Evolutionary conservation across 53 echinoderm and acorn worm genomes (phyloP), one percentile per base, ranked within the genome.

Genomic region (Echinometra lucunter): DNA sequence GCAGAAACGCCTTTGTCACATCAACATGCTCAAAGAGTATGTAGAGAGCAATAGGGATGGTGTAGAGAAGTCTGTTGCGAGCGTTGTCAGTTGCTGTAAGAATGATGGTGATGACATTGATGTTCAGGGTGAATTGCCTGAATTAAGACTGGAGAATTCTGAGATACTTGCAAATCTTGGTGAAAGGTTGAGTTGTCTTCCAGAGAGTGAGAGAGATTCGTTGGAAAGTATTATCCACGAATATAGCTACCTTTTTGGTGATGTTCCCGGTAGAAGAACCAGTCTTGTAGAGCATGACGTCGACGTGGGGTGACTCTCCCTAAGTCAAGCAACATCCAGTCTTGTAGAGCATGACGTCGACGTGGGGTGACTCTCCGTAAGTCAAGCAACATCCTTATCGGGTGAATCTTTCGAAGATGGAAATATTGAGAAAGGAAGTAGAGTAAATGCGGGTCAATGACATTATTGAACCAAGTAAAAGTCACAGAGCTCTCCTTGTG

Each of bases 311-410:
- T 60, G 72, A 78, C 83, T 69, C 21, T 60, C 6, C 37, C 93
- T 95, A 23, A 95, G n/a, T n/a, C n/a, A n/a, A n/a, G n/a, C n/a
- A n/a, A n/a, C n/a, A n/a, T n/a, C 58, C 8, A 18, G 17, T 58
- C 2, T 58, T 58, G 58, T 58, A 5, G 58, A 58, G 69, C 96
- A 96, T 83, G 91, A 95, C 85, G 91, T 95, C 1, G 94, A 96
- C 49, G 93, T 95, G 45, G 91, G 91, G 2, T 60, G 72, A 78
- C 83, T 69, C 21, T 60, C 6, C 37, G 90, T 95, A 23, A 95
- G n/a, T 95, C 90, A 97, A 97, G 60, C 97, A 97, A 35, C 94
- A 95, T 57, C 97, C 96, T n/a, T 97, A 96, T 81, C 66, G 58
- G 6, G 58, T 18, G 2, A 58, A 58, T 13, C 58, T 18, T 2